Conservation (phyloP, 1,140 invertebrate genomes). For the Drosophila sucinea region DNA sequence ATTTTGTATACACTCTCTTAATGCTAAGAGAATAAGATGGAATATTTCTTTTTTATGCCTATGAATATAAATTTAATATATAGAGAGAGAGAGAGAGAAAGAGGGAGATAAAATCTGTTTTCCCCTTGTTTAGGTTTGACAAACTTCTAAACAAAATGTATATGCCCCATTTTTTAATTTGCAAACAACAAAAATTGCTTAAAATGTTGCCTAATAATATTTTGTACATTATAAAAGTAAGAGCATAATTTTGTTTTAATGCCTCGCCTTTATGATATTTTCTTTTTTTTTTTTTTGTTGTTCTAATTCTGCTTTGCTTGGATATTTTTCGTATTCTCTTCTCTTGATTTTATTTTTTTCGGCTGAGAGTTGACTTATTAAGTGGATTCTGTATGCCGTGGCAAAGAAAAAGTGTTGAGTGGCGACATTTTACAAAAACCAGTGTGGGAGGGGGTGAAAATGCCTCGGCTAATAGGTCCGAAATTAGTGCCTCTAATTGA, state of each 20-base stretch:
- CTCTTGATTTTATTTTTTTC: background rate
- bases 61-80: no score
- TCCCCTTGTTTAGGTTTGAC: background rate
- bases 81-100: no score
- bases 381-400: constrained; percentile 6
- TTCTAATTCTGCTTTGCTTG: background rate
- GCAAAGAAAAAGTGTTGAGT: constrained; percentile 39
- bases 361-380: constrained; percentile 7
- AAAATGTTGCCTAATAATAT: constrained; percentile 7
- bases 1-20: background rate
- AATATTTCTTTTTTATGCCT: no score
- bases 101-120: no score
- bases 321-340: background rate
- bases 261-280: background rate
- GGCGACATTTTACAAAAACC: constrained; percentile 25
- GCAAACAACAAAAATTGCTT: background rate
- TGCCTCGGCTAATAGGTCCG: constrained; percentile 63
- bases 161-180: background rate
- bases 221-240: constrained; percentile 11
- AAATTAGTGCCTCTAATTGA: constrained; percentile 72
- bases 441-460: constrained; percentile 22
- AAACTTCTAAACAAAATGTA: background rate
- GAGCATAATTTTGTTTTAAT: constrained; percentile 8
- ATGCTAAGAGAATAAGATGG: no score
- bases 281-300: background rate